These are phyloP conservation scores for Epinephelus cyanopodus DNA, from an alignment of 2,113 vertebrate species.

Conservation along the genomic window DNA sequence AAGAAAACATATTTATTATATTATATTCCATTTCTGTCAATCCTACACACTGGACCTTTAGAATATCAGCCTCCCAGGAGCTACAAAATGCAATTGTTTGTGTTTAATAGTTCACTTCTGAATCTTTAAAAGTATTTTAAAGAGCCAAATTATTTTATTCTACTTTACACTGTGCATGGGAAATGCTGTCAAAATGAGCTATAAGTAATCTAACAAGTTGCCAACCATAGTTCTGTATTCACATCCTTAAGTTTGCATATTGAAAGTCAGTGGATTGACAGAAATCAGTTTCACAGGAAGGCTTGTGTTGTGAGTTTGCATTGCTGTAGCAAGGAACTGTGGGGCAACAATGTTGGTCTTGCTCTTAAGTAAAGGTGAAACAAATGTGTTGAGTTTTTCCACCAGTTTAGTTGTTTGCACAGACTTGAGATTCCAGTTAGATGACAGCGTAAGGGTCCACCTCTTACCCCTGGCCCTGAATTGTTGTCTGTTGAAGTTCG, in stretches of 20 bases:
- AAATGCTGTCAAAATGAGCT: neutral
- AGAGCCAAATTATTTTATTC: neutral
- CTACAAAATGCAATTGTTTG: neutral
- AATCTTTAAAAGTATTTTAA: neutral
- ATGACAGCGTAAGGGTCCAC: neutral
- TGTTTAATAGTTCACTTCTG: neutral
- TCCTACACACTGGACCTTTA: neutral
- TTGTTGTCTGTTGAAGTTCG: constrained; percentile 89
- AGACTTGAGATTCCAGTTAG: neutral
- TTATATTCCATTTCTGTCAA: too few species aligned
- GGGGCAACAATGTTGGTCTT: neutral
- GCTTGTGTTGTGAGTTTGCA: neutral
- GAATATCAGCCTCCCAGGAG: neutral
- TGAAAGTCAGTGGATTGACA: neutral
- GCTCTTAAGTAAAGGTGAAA: neutral
- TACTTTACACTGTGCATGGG: neutral
- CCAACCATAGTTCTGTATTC: neutral
- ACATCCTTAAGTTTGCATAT: neutral
- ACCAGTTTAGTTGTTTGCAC: neutral
- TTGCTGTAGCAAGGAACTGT: neutral
- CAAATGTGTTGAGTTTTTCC: neutral
- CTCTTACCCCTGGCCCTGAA: constrained; percentile 91
- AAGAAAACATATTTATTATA: too few species aligned
- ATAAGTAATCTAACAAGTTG: too few species aligned
- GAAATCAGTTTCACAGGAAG: neutral